Base-by-base conservation (phyloP, 2,113 vertebrate genomes). In the Carettochelys insculpta region DNA sequence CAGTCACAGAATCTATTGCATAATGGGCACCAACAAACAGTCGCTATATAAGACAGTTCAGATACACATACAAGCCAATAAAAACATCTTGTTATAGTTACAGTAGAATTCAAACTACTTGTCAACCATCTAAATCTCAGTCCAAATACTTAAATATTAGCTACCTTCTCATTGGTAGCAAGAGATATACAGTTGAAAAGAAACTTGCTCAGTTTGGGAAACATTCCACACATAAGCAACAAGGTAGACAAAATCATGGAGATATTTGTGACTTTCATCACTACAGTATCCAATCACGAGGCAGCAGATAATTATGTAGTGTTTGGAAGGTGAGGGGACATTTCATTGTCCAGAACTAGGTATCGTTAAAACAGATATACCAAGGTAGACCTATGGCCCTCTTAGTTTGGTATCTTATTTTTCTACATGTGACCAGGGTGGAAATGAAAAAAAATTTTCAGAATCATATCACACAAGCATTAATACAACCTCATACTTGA, bases 41-140 rank as follows among this genome's bases (percentile, higher is more conserved):
- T n/a, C n/a, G 50, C 76, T 89, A 84, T 2, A 77, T 10, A 89
- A 92, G n/a, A 71, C 31, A 41, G 89, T 8, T 65, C 3, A 87
- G 56, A 90, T 48, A 6, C 77, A 87, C 29, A 86, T 41, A 85
- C 1, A 38, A 68, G 17, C 34, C 58, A 58, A 31, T 68, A 68
- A 38, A 68, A 68, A 22, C 22, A 3, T 68, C 19, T 0, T 0
- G 34, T 13, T 89, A 53, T 0, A 9, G 25, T 61, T 41, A 78
- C 31, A 38, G 34, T 0, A 0, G 17, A 86, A 43, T 25, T 24
- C 83, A 73, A 77, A 68, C 19, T 9, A 68, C 11, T 8, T 53
- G 77, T 75, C 29, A 84, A 58, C 38, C 1, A 6, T 22, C 11
- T 10, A 41, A 50, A 43, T 34, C 79, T 86, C 77, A 80, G 20